Conservation (phyloP, 2,888 invertebrate genomes). For the Phalera bucephala region DNA sequence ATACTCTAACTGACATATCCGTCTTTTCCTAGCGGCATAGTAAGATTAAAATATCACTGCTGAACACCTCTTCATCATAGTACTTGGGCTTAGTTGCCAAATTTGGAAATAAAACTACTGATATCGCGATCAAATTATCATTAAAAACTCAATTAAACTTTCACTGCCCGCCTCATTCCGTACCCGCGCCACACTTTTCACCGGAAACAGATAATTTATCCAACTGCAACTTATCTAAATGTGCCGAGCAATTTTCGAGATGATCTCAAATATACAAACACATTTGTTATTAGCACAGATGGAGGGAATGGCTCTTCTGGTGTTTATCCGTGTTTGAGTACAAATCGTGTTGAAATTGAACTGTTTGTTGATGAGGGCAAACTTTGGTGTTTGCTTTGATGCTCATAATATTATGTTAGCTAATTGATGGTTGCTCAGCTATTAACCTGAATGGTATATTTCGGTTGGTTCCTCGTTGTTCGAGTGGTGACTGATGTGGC, state of each 20-base stretch:
- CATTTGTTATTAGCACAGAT: slow-evolving; percentile 15
- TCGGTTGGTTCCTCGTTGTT: too few species aligned
- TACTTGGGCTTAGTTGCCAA: too few species aligned
- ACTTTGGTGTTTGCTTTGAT: background rate
- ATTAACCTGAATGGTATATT: too few species aligned
- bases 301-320: slow-evolving; percentile 6
- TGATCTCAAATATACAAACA: slow-evolving; percentile 23
- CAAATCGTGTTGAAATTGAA: background rate
- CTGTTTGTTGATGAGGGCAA: background rate
- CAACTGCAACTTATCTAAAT: slow-evolving; percentile 21
- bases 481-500: too few species aligned
- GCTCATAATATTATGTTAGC: background rate
- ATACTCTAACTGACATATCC: too few species aligned
- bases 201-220: slow-evolving; percentile 22
- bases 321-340: slow-evolving; percentile 3
- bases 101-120: too few species aligned
- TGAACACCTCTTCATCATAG: too few species aligned
- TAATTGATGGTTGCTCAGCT: too few species aligned
- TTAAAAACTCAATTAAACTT: too few species aligned
- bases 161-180: slow-evolving; percentile 13
- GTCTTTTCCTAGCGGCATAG: too few species aligned
- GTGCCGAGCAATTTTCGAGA: slow-evolving; percentile 24
- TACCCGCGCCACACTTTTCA: slow-evolving; percentile 11
- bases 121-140: too few species aligned
- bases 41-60: too few species aligned